Percentiles rank a stretch among this genome's conserved stretches.
These are phyloP conservation scores for Megaleporinus macrocephalus DNA, from an alignment of 2,113 vertebrate genomes.

Conservation along the genomic window DNA sequence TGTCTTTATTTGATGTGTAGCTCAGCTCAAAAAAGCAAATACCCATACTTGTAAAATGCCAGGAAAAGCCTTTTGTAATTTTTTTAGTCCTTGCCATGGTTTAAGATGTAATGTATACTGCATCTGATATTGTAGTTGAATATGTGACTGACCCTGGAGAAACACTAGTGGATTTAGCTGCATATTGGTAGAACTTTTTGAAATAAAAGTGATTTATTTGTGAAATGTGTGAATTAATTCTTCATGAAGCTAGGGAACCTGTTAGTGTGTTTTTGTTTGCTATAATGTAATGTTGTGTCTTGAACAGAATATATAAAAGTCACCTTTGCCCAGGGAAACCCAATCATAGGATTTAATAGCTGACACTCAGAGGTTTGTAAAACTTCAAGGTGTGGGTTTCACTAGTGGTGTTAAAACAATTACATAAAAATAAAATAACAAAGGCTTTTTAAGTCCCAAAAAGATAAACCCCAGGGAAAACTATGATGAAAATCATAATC, in stretches of 20 bases:
- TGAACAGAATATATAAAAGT: no score
- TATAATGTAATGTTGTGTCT: no score
- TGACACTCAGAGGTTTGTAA: no score
- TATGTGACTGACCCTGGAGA: neutral
- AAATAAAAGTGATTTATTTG: conserved; percentile 18
- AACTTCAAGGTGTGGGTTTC: no score
- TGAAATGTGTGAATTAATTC: neutral
- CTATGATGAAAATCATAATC: no score
- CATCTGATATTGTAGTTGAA: neutral
- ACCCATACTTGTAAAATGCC: neutral
- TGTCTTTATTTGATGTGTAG: neutral
- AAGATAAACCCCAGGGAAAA: no score
- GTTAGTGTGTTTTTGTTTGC: no score
- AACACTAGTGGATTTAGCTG: neutral
- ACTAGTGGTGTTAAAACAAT: no score
- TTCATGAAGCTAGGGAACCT: neutral
- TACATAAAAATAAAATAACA: no score
- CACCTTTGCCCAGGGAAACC: no score
- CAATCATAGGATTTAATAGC: no score
- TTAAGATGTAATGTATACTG: neutral
- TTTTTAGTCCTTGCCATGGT: neutral
- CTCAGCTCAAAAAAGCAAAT: neutral
- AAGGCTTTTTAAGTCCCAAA: no score
- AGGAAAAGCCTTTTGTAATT: neutral
- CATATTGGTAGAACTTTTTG: conserved; percentile 12